Base-by-base conservation (phyloP, 2,888 invertebrate species). In the Melipona beecheii region DNA sequence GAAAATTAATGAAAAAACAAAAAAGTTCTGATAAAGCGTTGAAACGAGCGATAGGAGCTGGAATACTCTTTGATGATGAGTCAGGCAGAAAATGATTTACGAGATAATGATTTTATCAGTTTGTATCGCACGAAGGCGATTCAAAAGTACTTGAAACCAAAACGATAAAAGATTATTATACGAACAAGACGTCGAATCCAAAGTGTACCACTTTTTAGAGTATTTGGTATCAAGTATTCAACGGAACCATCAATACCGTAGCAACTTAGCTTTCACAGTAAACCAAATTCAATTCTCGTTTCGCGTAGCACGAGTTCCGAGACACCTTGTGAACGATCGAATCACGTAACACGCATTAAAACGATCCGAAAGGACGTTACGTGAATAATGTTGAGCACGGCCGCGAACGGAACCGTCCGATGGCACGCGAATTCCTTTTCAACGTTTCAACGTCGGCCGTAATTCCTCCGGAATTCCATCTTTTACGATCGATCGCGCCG, bases 281-380 rank as follows among this genome's bases (percentile, higher is more conserved):
- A 43, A 24, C 24, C 13, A 0, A 21, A 11, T 15, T 31, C 43
- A 43, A 65, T 24, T 31, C n/a, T 21, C 15, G 21, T 6, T 65
- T 66, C 68, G 73, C 54, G 54, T 65, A 27, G 27, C 76, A 17
- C 36, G 49, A 49, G 62, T 50, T 69, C 64, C 52, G 80, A 49
- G 49, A 19, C 81, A 49, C 52, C 60, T 65, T 79, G 74, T 72
- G 86, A 66, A 71, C 52, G 77, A 17, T 75, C 36, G 71, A 60
- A 75, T 86, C 81, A 80, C 76, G 86, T 75, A 86, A 86, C 82
- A 19, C 70, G 80, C 74, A 83, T 88, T 88, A 84, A 43, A 9
- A 86, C 82, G 75, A 81, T 75, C 66, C 66, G 82, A 88, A 86
- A 83, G 85, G 84, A 88, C 86, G 83, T 78, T 86, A 83, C 88